Evolutionary conservation across 53 echinoderm and acorn worm species (phyloP).

Genomic region (Mesocentrotus franciscanus): DNA sequence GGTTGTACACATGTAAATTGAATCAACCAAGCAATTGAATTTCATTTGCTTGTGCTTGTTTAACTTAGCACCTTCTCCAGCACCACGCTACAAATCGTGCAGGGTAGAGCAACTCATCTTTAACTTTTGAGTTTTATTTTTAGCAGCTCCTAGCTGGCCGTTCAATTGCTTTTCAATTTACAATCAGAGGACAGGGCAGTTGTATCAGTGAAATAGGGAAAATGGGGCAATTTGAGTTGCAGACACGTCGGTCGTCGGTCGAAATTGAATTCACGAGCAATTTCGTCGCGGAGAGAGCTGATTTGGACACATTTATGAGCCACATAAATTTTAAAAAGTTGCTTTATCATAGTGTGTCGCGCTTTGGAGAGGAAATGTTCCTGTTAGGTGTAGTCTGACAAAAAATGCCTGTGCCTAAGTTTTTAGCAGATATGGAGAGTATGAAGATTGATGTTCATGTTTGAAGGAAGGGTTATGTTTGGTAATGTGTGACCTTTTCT

Average conservation of each 20-base stretch:
- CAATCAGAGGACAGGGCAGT: background rate
- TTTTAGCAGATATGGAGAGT: background rate
- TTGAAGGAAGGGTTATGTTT: background rate
- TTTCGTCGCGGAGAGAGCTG: constrained; percentile 4
- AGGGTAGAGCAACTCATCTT: background rate
- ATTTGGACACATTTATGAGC: constrained; percentile 25
- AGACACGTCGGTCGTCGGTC: background rate
- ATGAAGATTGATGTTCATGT: background rate
- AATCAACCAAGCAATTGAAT: background rate
- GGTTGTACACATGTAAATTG: background rate
- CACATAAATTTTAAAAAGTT: constrained; percentile 10
- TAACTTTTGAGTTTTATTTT: background rate
- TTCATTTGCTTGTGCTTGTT: background rate
- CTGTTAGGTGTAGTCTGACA: constrained; percentile 24
- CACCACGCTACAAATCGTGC: background rate
- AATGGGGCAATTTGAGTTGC: constrained; percentile 35
- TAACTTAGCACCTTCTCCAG: background rate
- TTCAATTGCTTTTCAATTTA: constrained; percentile 33
- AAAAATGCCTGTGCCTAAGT: background rate
- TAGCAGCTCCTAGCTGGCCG: background rate
- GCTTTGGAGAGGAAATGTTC: background rate
- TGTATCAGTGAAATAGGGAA: constrained; percentile 9
- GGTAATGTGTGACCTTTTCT: background rate
- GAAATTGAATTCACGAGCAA: constrained; percentile 30
- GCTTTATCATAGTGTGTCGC: constrained; percentile 31